Conservation (phyloP, 2,113 vertebrate species). For the Marcusenius ussheri region DNA sequence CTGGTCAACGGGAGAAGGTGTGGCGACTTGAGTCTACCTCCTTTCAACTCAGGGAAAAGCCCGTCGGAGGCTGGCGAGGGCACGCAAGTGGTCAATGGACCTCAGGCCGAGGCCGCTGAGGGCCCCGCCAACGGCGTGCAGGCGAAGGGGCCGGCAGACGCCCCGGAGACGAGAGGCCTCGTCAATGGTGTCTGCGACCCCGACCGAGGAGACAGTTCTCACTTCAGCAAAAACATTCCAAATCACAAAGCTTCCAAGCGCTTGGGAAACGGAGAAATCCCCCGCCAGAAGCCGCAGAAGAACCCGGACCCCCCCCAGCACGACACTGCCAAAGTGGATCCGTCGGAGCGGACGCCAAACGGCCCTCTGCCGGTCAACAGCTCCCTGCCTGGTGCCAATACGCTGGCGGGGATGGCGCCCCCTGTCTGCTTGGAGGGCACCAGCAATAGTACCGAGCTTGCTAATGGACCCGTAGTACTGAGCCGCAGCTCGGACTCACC, state of each 20-base stretch:
- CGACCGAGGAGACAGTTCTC: conserved; percentile 80
- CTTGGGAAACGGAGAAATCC: conserved; percentile 93
- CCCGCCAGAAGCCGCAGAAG: conserved; percentile 72
- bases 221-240: conserved; percentile 99
- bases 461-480: conserved; percentile 85
- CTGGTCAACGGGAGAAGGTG: conserved; percentile 96
- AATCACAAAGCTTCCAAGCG: conserved; percentile 99
- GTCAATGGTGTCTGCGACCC: conserved; percentile 98
- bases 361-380: conserved; percentile 78
- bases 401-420: conserved; percentile 62
- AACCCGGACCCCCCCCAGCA: conserved; percentile 75
- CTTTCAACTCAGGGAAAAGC: conserved; percentile 99
- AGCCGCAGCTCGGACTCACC: conserved; percentile 78
- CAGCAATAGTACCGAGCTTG: conserved; percentile 73
- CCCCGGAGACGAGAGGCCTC: conserved; percentile 74
- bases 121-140: conserved; percentile 79
- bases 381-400: conserved; percentile 63
- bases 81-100: conserved; percentile 81
- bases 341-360: conserved; percentile 85
- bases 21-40: conserved; percentile 96
- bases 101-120: conserved; percentile 71
- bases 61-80: conserved; percentile 73
- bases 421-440: conserved; percentile 66
- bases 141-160: conserved; percentile 68
- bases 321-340: conserved; percentile 98